Conservation (phyloP, 2,797 vertebrate genomes). For the Cyprinodon diabolis region DNA sequence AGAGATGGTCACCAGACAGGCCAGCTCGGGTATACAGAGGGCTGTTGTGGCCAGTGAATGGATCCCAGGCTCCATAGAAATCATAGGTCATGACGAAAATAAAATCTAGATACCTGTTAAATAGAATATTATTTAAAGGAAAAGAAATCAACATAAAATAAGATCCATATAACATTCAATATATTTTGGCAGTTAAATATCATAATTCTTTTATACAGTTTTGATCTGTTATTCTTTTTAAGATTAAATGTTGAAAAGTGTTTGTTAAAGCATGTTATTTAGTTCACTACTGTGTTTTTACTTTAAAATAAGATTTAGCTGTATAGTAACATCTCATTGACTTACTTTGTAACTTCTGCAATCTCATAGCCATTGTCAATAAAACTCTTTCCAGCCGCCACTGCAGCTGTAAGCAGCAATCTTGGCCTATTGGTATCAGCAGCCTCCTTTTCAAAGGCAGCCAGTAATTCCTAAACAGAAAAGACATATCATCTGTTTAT, state of each 20-base stretch:
- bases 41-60: constrained; percentile 83
- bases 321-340: not conserved
- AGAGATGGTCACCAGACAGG: constrained; percentile 62
- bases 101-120: constrained; percentile 77
- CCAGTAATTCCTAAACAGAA: constrained; percentile 70
- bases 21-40: constrained; percentile 74
- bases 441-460: constrained; percentile 71
- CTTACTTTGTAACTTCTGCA: constrained; percentile 73
- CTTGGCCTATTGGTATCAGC: constrained; percentile 35
- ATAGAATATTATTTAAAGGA: not conserved
- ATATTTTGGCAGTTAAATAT: not conserved
- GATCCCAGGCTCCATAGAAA: constrained; percentile 82
- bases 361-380: constrained; percentile 80
- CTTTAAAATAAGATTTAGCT: not conserved
- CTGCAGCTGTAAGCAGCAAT: constrained; percentile 79
- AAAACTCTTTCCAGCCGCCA: constrained; percentile 64
- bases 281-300: not conserved
- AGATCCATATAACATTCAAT: not conserved
- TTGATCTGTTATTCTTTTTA: not conserved
- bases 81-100: constrained; percentile 85
- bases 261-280: not conserved
- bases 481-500: not conserved
- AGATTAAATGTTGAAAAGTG: not conserved
- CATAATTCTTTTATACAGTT: not conserved
- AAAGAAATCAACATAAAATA: not conserved